These are phyloP conservation scores for Gallinago undulata DNA, from an alignment of 2,113 vertebrate species.

Conservation along the genomic window DNA sequence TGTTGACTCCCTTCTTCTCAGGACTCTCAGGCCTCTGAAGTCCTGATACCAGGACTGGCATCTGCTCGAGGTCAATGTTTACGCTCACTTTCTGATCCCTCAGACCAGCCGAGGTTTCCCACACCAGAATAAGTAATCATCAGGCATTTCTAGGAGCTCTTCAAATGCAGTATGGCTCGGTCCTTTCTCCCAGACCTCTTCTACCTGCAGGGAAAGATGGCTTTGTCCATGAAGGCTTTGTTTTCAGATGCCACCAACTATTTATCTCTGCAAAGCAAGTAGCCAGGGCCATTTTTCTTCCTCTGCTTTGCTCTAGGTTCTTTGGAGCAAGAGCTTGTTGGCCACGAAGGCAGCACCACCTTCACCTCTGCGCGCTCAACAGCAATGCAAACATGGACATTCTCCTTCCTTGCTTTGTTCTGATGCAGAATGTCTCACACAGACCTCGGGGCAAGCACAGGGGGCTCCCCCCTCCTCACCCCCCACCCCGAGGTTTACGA, in stretches of 20 bases:
- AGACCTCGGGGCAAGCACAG: slow-evolving; percentile 69
- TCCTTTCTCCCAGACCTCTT: neutral
- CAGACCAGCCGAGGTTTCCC: too few relatives aligned
- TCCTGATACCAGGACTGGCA: too few relatives aligned
- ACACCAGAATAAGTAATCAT: neutral
- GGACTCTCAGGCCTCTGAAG: too few relatives aligned
- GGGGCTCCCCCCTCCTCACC: too few relatives aligned
- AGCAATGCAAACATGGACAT: neutral
- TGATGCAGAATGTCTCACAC: slow-evolving; percentile 67
- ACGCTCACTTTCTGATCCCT: too few relatives aligned
- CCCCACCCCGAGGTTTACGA: neutral
- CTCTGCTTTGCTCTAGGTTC: neutral
- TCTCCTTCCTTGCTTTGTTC: neutral
- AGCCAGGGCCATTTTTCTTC: neutral
- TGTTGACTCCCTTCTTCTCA: too few relatives aligned
- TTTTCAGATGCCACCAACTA: neutral
- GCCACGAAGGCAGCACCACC: neutral
- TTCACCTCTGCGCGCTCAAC: neutral
- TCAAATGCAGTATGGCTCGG: neutral
- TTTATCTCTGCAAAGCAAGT: neutral
- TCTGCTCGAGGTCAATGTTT: too few relatives aligned
- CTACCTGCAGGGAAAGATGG: neutral
- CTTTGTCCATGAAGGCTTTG: neutral
- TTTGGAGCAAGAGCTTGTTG: neutral
- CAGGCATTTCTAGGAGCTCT: neutral